Percentiles rank a stretch among this genome's conserved stretches.
Conservation (phyloP, 2,113 vertebrate species). For the Heterotilapia buettikoferi region DNA sequence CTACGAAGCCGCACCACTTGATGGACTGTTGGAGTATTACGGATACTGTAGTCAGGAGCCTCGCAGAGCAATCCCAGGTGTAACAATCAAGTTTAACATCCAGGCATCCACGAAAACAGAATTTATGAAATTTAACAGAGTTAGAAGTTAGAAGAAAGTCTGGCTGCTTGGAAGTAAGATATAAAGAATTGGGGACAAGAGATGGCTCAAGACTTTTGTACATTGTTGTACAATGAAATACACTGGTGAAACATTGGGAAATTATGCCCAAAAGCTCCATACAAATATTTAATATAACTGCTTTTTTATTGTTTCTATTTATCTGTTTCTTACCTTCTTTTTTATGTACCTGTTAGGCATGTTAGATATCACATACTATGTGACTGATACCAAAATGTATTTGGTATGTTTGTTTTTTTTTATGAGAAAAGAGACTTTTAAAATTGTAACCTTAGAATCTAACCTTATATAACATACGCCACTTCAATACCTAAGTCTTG, state of each 20-base stretch:
- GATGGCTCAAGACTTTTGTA: background rate
- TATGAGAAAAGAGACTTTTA: background rate
- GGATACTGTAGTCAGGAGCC: background rate
- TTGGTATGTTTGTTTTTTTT: background rate
- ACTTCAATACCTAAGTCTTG: background rate
- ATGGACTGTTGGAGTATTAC: background rate
- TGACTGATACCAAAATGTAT: background rate
- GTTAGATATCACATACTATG: background rate
- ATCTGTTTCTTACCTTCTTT: background rate
- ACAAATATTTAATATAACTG: background rate
- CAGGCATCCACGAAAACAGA: background rate
- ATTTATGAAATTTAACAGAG: background rate
- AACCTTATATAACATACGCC: background rate
- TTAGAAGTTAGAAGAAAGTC: background rate
- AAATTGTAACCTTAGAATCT: background rate
- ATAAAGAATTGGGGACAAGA: background rate
- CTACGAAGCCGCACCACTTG: background rate
- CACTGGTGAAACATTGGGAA: background rate
- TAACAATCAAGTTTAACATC: background rate
- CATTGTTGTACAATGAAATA: background rate
- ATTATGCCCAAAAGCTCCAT: background rate
- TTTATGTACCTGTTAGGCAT: background rate
- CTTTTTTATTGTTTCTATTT: background rate
- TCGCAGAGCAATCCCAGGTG: background rate
- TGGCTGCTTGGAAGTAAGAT: background rate